Evolutionary conservation across 2,888 invertebrate species (phyloP), one percentile per base, ranked within the genome.

Genomic region (Watsonalla binaria): DNA sequence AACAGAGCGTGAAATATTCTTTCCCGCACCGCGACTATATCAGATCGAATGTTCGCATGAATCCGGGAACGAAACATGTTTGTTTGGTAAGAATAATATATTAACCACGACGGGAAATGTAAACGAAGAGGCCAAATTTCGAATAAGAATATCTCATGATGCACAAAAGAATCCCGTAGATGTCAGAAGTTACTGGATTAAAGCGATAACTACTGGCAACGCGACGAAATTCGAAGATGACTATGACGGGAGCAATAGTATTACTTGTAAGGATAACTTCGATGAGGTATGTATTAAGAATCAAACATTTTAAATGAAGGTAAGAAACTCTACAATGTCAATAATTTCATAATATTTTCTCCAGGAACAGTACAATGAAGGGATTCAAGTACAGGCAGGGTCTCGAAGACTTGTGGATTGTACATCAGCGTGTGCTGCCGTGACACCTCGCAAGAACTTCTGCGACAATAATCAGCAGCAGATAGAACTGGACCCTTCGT

Each of bases 391-490:
- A 51, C 77, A 79, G 53, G 76, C 76, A 33, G 82, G 78, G 2
- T 65, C 75, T n/a, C 58, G 59, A 61, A 74, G 70, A 46, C 65
- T 93, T 55, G 78, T 86, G 5, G 82, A 85, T 49, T 95, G 95
- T 69, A 74, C 84, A 1, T 88, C 93, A 45, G 91, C 92, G 50
- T 95, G 95, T 74, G 82, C 94, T 13, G 87, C 92, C 0, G 91
- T 92, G 0, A 89, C 90, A 6, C 92, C 92, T 0, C 84, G 95
- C 45, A 81, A 83, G 42, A 75, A 82, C 45, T 77, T 95, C 15
- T 95, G 95, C 72, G 87, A 90, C 5, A 94, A 95, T 72, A 74
- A 73, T 47, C 89, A 93, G 58, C 91, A 88, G 60, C 86, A 91
- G 42, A 86, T 93, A 15, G 94, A 94, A 70, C 83, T 93, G 57